Evolutionary conservation across 2,113 vertebrate genomes (phyloP), one percentile per base, ranked within the genome.

Genomic region (Mobula hypostoma): DNA sequence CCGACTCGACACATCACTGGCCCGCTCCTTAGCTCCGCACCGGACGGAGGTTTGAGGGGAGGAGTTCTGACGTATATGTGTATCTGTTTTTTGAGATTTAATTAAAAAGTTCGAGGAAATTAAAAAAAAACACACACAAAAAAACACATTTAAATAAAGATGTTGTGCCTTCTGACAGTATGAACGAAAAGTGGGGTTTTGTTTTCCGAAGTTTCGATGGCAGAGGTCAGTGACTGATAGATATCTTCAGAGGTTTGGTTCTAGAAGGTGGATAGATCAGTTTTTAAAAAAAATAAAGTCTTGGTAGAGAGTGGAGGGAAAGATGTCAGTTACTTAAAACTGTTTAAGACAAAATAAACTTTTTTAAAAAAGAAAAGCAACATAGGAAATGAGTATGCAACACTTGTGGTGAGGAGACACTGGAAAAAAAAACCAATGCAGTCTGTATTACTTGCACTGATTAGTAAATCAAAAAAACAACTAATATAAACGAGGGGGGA

Each of bases 131-230:
- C 82, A 95, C 94, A 94, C 36, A 94, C 83, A 80, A 90, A 94
- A 96, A 97, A 97, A 96, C 97, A 96, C 96, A 95, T 96, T 97
- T 96, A 96, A 96, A 97, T 96, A 97, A 97, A 97, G 97, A 97
- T 97, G 96, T 97, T 96, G 85, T 88, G 85, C 85, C 85, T 88
- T 88, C 85, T 63, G 29, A 88, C 27, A 88, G 85, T 88, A 58
- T 63, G 63, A 88, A 15, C n/a, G 85, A 29, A 88, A 88, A 88
- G 27, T 88, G 85, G 27, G 85, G 19, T 61, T 61, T n/a, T 88
- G 85, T 88, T 88, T 88, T 88, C 27, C 14, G 58, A n/a, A 27
- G 14, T 88, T 88, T 88, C 29, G 11, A 88, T 88, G 58, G 85
- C 85, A 4, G 9, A 63, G 85, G 85, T 63, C 85, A n/a, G 85